Percentiles rank a stretch among this genome's conserved stretches.
These are phyloP conservation scores for Drosophila quinaria DNA, from an alignment of 2,888 invertebrate species.

Conservation along the genomic window DNA sequence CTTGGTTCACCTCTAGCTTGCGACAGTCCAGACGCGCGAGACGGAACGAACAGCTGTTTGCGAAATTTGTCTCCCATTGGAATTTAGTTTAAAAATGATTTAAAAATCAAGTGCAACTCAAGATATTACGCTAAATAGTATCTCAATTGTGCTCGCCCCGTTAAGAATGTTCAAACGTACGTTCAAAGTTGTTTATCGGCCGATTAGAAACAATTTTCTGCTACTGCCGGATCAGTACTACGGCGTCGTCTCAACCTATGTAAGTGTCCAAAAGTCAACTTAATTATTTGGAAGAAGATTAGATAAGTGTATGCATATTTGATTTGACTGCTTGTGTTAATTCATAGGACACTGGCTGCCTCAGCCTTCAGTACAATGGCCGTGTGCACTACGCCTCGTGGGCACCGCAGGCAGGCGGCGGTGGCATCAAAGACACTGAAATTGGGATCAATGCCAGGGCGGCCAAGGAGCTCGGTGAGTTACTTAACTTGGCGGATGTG, in stretches of 20 bases:
- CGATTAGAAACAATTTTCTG: constrained; percentile 84
- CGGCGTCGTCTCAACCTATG: constrained; percentile 85
- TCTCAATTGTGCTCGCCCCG: constrained; percentile 9
- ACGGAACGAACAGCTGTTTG: constrained; percentile 42
- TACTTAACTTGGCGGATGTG: constrained; percentile 71
- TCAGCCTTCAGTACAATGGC: constrained; percentile 82
- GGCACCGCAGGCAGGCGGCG: constrained; percentile 83
- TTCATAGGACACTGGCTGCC: constrained; percentile 84
- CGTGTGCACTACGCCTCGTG: constrained; percentile 85
- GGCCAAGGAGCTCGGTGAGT: constrained; percentile 85
- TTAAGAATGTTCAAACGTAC: constrained; percentile 84
- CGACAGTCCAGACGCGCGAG: constrained; percentile 31
- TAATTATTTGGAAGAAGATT: constrained; percentile 42
- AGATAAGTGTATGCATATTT: constrained; percentile 61
- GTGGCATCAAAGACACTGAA: constrained; percentile 85
- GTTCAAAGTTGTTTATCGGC: constrained; percentile 85
- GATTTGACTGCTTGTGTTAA: constrained; percentile 25
- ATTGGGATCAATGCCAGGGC: constrained; percentile 86
- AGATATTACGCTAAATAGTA: constrained; percentile 4
- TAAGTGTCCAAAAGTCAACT: constrained; percentile 82
- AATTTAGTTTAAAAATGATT: constrained; percentile 51
- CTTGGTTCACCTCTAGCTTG: constrained; percentile 17
- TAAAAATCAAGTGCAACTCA: constrained; percentile 26
- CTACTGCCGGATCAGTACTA: constrained; percentile 84
- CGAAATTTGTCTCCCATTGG: constrained; percentile 19